Evolutionary conservation across 1,140 invertebrate genomes (phyloP), one percentile per base, ranked within the genome.

Genomic region (Saccostrea echinata): DNA sequence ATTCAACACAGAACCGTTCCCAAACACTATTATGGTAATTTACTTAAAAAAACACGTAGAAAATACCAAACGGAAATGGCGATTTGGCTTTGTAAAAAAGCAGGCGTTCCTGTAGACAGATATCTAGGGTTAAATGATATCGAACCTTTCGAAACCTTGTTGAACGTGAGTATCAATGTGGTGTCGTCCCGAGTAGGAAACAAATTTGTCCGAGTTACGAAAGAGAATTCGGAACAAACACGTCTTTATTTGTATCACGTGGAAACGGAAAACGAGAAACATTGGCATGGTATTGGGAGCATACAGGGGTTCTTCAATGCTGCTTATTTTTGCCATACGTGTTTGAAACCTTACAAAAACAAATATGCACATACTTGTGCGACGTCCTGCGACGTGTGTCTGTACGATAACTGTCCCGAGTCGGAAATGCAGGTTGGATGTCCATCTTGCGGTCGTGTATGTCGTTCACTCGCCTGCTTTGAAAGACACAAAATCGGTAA

Each of bases 221-320:
- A 16, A 13, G 51, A 83, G 51, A 52, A 84, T 30, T 30, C 33
- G 27, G 64, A 84, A 24, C 18, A 18, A 84, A 51, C 80, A 11
- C 55, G 55, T 3, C 27, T 80, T 8, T 88, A 84, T 55, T 24
- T 88, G 11, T 88, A 88, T 35, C 82, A 84, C 21, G 53, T 88
- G 16, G 86, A 84, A 55, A 57, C 53, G 3, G 57, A 87, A 27
- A 53, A 85, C 30, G 68, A 57, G 35, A 33, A 80, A 51, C 87
- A 88, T 71, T 88, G 61, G 24, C 84, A 81, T 71, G 87, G 61
- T 9, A 88, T 88, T 76, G 21, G 21, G n/a, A 87, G 55, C 21
- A 87, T 87, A 52, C 9, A 53, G 6, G 57, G 86, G 0, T 87
- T 87, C 33, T 87, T 87, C 55, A 52, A 33, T 51, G 27, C 24